Conservation (phyloP, 2,113 vertebrate genomes). For the cattle (Bos taurus) region ARS-UCD2.0 NC_037329.1:93570501-93571000, state of each 20-base stretch:
- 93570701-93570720: background rate
- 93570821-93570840: background rate
- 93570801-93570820: background rate
- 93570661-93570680: background rate
- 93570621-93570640: background rate
- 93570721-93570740: background rate
- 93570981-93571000: background rate
- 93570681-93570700: background rate
- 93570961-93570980: background rate
- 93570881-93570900: background rate
- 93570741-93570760: background rate
- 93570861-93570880: background rate
- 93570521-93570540: background rate
- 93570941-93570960: background rate
- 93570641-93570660: background rate
- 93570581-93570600: background rate
- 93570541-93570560: background rate
- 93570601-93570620: background rate
- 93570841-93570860: background rate
- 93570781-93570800: background rate
- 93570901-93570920: background rate
- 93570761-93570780: background rate
- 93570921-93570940: background rate
- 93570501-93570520: background rate
- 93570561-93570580: background rate